phyloP scores from a whole-genome alignment of 2,113 vertebrate genomes.

The Sinocyclocheilus anshuiensis region DNA sequence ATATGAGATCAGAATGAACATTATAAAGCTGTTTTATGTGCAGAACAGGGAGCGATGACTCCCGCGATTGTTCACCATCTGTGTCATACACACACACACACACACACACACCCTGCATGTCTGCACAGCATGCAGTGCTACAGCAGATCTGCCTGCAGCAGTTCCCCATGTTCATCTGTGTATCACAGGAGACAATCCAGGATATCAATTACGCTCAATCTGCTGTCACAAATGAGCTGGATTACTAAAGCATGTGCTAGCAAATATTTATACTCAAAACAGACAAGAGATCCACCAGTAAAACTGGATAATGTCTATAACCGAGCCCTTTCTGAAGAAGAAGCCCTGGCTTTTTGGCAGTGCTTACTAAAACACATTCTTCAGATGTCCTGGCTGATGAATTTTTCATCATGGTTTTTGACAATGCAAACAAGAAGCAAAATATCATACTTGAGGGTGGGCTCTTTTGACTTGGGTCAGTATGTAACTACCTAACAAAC shows the following conservation, averaged over 20 bases:
- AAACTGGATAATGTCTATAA: neutral
- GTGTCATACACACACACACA: slow-evolving; percentile 1
- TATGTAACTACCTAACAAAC: neutral
- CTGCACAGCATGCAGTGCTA: slow-evolving; percentile 22
- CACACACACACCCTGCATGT: neutral
- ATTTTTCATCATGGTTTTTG: neutral
- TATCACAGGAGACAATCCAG: slow-evolving; percentile 1
- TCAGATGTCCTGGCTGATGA: neutral
- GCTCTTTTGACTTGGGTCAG: neutral
- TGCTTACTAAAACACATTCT: neutral
- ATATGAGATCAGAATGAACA: neutral
- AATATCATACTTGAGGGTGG: neutral
- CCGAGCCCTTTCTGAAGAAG: neutral
- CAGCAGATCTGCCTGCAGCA: slow-evolving; percentile 26
- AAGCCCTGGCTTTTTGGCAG: neutral
- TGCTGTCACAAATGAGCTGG: neutral
- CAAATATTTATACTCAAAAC: slow-evolving; percentile 21
- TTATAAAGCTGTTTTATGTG: neutral
- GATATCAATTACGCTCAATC: slow-evolving; percentile 1
- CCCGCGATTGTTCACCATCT: slow-evolving; percentile 34
- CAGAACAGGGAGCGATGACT: slow-evolving; percentile 7
- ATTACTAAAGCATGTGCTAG: neutral
- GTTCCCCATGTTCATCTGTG: neutral
- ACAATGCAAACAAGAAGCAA: neutral
- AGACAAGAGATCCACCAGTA: neutral